Percentiles rank a stretch among this genome's conserved stretches.
phyloP scores from a whole-genome alignment of 2,113 vertebrate species.

The Chunga burmeisteri region DNA sequence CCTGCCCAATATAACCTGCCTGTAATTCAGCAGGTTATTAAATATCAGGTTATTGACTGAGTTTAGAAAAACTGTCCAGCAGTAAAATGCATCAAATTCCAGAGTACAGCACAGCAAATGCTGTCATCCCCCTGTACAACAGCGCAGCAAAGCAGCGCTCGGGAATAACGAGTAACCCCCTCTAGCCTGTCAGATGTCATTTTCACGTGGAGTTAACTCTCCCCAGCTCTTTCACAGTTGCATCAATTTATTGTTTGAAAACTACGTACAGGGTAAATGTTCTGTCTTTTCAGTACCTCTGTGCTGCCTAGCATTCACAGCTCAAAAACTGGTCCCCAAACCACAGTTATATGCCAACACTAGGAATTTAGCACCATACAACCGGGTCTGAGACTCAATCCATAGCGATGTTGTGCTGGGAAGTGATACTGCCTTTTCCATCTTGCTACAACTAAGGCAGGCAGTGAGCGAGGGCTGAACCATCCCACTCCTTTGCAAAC shows the following conservation, averaged over 20 bases:
- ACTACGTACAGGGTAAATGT: neutral
- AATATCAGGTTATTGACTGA: neutral
- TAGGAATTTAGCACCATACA: neutral
- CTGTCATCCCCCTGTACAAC: neutral
- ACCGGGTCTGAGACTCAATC: neutral
- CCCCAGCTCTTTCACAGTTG: neutral
- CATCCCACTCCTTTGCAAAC: neutral
- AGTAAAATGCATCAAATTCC: neutral
- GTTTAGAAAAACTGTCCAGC: neutral
- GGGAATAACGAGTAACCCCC: neutral
- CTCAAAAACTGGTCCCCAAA: neutral
- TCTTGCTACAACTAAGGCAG: neutral
- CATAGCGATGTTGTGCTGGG: rapidly evolving
- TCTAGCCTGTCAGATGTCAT: neutral
- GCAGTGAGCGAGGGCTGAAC: neutral
- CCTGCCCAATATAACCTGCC: neutral
- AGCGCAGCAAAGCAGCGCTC: neutral
- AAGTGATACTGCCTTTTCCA: neutral
- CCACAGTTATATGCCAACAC: neutral
- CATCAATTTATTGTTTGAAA: neutral
- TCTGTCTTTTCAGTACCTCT: neutral
- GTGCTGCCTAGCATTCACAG: neutral
- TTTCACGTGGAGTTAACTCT: neutral
- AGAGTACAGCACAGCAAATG: neutral
- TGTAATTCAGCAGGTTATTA: constrained; percentile 12